phyloP scores from a whole-genome alignment of 2,888 invertebrate genomes.

The Lysandra bellargus region DNA sequence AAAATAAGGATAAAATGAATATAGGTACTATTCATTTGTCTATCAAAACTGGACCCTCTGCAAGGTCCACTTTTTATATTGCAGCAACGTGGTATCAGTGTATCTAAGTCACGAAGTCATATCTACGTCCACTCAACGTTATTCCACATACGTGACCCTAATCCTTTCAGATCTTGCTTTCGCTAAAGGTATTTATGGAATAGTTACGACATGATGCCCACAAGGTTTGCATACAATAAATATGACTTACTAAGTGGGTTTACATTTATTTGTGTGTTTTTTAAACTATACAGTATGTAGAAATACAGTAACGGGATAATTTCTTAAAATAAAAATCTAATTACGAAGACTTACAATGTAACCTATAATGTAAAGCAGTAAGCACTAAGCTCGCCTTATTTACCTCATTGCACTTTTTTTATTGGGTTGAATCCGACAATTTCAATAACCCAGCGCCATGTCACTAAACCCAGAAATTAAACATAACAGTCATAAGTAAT shows the following conservation, averaged over 20 bases:
- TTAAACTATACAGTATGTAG: neutral
- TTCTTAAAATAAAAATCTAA: too few relatives aligned
- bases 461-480: too few relatives aligned
- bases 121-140: slow-evolving; percentile 63
- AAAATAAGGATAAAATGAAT: too few relatives aligned
- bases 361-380: neutral
- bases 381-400: too few relatives aligned
- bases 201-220: slow-evolving; percentile 37
- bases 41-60: too few relatives aligned
- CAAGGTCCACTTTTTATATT: slow-evolving; percentile 29
- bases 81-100: slow-evolving; percentile 43
- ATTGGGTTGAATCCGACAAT: too few relatives aligned
- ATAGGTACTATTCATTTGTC: neutral
- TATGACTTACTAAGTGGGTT: neutral
- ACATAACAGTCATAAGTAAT: neutral
- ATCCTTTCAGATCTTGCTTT: slow-evolving; percentile 56
- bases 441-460: too few relatives aligned
- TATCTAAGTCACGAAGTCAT: slow-evolving; percentile 68
- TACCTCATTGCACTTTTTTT: too few relatives aligned
- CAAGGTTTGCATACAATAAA: slow-evolving; percentile 6
- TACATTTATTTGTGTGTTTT: neutral
- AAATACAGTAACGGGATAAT: neutral
- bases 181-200: slow-evolving; percentile 47
- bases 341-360: neutral
- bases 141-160: slow-evolving; percentile 71